Evolutionary conservation across 2,888 invertebrate species (phyloP).

Genomic region (Drosophila pseudotakahashii): DNA sequence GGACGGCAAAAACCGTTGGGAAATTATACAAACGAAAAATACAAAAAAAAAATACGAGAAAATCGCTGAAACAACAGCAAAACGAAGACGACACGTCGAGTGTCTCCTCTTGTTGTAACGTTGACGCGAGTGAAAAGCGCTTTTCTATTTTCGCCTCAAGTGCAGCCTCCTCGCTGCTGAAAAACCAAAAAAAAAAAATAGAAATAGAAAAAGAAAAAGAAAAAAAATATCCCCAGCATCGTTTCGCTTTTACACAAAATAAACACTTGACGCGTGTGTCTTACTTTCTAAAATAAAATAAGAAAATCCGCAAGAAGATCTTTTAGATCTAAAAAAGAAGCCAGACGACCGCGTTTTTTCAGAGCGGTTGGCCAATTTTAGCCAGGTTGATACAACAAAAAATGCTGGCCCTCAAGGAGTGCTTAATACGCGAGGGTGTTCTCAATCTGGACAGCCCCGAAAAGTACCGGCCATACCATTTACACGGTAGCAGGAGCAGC

Average conservation of each 20-base stretch:
- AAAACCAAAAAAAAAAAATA: constrained; percentile 19
- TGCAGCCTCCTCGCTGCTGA: constrained; percentile 55
- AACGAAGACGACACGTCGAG: constrained; percentile 47
- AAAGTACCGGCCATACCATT: constrained; percentile 51
- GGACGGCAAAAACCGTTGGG: constrained; percentile 51
- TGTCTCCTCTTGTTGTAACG: constrained; percentile 58
- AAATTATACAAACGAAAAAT: constrained; percentile 45
- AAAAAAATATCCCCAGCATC: constrained; percentile 11
- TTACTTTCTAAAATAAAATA: constrained; percentile 70
- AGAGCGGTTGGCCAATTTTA: constrained; percentile 23
- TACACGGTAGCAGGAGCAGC: constrained; percentile 65
- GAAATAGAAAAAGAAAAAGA: constrained; percentile 11
- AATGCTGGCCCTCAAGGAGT: constrained; percentile 82
- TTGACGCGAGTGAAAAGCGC: constrained; percentile 71
- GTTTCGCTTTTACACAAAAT: constrained; percentile 20
- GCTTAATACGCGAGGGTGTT: constrained; percentile 81
- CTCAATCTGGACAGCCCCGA: constrained; percentile 68
- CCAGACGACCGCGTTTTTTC: constrained; percentile 16
- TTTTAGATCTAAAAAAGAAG: constrained; percentile 13
- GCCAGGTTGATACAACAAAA: constrained; percentile 11
- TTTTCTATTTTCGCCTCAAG: constrained; percentile 78
- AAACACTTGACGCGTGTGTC: constrained; percentile 62
- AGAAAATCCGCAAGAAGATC: constrained; percentile 29
- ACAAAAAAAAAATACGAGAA: constrained; percentile 25
- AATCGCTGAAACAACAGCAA: constrained; percentile 21